A percentile compares a stretch with the other conserved stretches of the same genome.
phyloP scores from a whole-genome alignment of 2,797 vertebrate species.

The Melanotaenia parkinsoni region DNA sequence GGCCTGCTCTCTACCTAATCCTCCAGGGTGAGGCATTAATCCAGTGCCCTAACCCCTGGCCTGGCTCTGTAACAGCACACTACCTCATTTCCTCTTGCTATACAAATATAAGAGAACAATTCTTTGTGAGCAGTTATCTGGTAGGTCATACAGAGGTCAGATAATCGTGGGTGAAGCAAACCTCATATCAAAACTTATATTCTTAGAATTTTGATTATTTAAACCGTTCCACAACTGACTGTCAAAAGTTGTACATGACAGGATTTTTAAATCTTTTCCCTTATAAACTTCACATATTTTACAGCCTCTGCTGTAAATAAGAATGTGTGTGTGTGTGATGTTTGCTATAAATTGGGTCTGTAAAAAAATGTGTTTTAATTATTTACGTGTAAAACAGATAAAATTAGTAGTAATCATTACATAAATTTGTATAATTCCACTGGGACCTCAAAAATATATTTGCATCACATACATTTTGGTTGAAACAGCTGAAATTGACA shows the following conservation, averaged over 20 bases:
- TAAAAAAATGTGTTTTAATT: background rate
- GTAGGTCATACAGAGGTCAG: background rate
- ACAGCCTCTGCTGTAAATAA: background rate
- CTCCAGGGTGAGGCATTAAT: slow-evolving; percentile 54
- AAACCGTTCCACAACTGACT: background rate
- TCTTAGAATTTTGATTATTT: background rate
- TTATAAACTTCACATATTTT: background rate
- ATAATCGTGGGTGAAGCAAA: background rate
- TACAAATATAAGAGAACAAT: slow-evolving; percentile 27
- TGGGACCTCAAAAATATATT: background rate
- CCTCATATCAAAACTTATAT: background rate
- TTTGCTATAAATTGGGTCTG: no score
- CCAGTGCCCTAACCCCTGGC: slow-evolving; percentile 43
- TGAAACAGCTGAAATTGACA: no score
- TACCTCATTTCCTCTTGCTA: slow-evolving; percentile 49
- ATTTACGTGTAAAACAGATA: background rate
- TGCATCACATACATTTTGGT: background rate
- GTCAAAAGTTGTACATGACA: background rate
- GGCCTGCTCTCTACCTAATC: slow-evolving; percentile 54
- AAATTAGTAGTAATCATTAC: background rate
- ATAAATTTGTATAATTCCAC: background rate
- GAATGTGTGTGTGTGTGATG: background rate
- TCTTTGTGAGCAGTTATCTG: slow-evolving; percentile 11
- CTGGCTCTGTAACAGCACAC: slow-evolving; percentile 38
- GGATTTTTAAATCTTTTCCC: background rate